A percentile compares a stretch with the other conserved stretches of the same genome.
Evolutionary conservation across 2,888 invertebrate species (phyloP).

Genomic region (Hyles lineata): DNA sequence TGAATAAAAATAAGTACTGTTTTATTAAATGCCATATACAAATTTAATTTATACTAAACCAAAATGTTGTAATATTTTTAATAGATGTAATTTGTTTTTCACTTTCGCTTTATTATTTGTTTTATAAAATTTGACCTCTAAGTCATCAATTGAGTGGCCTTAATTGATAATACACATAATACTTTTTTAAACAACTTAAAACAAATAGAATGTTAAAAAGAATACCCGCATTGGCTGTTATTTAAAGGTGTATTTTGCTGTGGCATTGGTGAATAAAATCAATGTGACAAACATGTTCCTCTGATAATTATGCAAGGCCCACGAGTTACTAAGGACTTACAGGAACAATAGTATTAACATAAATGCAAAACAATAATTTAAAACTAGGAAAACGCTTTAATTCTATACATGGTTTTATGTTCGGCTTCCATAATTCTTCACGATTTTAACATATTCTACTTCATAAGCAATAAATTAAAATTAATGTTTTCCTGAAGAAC

Average conservation of each 20-base stretch:
- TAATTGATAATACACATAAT: too few species aligned
- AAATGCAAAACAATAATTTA: neutral
- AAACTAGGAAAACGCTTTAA: neutral
- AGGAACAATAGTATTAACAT: neutral
- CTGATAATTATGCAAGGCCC: neutral
- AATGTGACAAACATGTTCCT: too few species aligned
- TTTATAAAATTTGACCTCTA: too few species aligned
- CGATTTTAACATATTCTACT: neutral
- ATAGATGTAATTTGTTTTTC: too few species aligned
- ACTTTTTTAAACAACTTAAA: too few species aligned
- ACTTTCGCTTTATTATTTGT: too few species aligned
- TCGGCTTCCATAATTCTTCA: neutral
- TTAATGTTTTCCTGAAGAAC: conserved; percentile 1
- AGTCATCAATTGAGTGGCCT: too few species aligned
- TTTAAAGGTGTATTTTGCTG: too few species aligned
- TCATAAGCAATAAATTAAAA: neutral
- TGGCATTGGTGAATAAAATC: too few species aligned
- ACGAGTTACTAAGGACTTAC: neutral
- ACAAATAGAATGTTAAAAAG: too few species aligned
- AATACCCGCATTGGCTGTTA: too few species aligned
- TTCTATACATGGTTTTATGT: neutral
- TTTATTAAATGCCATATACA: neutral
- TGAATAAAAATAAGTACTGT: neutral
- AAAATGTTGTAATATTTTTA: too few species aligned
- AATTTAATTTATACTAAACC: neutral